Conservation (phyloP, 1,140 invertebrate genomes). For the Gonatopus flavifemur region DNA sequence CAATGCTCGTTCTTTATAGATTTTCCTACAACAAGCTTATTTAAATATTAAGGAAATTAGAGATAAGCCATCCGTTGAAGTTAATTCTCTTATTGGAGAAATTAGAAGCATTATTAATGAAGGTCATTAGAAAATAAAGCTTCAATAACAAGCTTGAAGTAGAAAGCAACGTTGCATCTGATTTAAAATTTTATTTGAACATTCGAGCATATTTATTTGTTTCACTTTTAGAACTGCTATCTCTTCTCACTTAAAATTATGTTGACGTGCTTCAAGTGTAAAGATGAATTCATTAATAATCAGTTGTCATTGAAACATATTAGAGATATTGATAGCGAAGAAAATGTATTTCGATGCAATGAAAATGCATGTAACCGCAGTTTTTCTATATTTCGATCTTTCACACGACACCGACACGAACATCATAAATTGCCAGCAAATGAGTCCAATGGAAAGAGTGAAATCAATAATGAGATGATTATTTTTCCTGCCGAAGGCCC, state of each 20-base stretch:
- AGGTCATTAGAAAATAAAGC: not conserved
- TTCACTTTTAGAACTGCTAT: no score
- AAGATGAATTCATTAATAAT: not conserved
- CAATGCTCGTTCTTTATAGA: not conserved
- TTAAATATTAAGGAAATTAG: not conserved
- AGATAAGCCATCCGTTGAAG: not conserved
- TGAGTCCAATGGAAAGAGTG: not conserved
- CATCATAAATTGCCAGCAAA: not conserved
- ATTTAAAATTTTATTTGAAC: no score
- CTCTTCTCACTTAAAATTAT: no score
- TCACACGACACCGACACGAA: not conserved
- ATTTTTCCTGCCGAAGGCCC: no score
- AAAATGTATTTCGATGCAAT: not conserved
- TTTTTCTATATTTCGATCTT: no score
- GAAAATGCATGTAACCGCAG: not conserved
- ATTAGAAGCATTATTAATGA: not conserved
- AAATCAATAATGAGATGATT: not conserved
- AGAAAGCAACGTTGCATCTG: no score
- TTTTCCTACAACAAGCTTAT: slow-evolving; percentile 1
- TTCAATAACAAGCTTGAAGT: no score
- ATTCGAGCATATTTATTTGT: not conserved
- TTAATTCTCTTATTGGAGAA: not conserved
- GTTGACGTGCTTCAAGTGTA: not conserved
- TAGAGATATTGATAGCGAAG: not conserved
- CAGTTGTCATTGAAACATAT: not conserved